Evolutionary conservation across 2,797 vertebrate genomes (phyloP).

Genomic region (Pelodytes ibericus): DNA sequence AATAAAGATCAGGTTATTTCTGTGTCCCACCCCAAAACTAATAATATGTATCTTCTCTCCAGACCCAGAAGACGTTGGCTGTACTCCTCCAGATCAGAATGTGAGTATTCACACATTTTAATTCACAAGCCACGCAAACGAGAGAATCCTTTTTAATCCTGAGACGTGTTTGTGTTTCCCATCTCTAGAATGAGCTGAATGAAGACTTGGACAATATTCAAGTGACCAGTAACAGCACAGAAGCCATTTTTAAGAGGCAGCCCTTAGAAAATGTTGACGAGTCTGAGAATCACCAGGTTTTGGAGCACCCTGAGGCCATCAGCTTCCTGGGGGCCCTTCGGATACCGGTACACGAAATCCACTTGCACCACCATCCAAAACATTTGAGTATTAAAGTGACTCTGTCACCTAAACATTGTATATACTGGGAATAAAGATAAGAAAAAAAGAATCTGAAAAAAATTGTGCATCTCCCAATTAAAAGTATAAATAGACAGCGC

Average conservation of each 20-base stretch:
- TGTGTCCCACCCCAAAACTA: neutral
- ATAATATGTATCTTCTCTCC: slow-evolving; percentile 54
- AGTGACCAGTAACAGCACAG: slow-evolving; percentile 26
- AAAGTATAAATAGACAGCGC: no score
- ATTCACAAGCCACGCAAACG: neutral
- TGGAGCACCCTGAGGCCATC: slow-evolving; percentile 80
- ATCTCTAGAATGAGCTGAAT: slow-evolving; percentile 30
- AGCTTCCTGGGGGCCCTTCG: slow-evolving; percentile 85
- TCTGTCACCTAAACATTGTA: no score
- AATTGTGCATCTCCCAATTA: no score
- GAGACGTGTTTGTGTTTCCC: neutral
- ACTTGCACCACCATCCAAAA: no score
- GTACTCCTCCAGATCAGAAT: slow-evolving; percentile 80
- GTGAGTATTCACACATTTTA: slow-evolving; percentile 70
- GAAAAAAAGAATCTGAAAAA: no score
- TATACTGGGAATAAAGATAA: no score
- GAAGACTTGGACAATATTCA: slow-evolving; percentile 34
- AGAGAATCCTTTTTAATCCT: no score
- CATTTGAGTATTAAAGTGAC: no score
- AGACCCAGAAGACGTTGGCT: slow-evolving; percentile 95
- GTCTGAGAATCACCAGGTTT: accelerated
- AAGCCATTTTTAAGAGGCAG: slow-evolving; percentile 37
- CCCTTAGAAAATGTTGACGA: slow-evolving; percentile 33
- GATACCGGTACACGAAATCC: slow-evolving; percentile 85
- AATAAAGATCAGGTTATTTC: no score